Percentiles rank a stretch among this genome's conserved stretches.
These are phyloP conservation scores for Ophion ventricosus DNA, from an alignment of 2,888 invertebrate genomes.

Conservation along the genomic window DNA sequence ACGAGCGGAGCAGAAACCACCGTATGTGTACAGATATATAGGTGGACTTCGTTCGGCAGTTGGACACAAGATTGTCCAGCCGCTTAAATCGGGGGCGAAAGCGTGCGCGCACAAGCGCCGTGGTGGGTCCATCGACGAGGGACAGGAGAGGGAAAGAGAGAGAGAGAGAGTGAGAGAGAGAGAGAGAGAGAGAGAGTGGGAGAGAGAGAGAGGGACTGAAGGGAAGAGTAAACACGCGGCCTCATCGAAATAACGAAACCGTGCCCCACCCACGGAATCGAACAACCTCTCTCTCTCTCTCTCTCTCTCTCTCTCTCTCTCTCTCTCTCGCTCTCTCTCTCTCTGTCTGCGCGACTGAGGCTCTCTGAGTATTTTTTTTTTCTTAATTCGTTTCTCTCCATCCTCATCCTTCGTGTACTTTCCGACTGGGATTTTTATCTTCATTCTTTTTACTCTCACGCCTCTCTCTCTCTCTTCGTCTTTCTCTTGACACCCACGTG, in stretches of 20 bases:
- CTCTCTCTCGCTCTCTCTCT: constrained; percentile 3
- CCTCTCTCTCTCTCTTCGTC: constrained; percentile 24
- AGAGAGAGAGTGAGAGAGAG: background rate
- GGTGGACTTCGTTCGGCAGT: constrained; percentile 36
- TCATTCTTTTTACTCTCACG: constrained; percentile 51
- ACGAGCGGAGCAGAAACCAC: constrained; percentile 30
- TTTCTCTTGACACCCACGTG: constrained; percentile 63
- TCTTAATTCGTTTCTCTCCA: constrained; percentile 49
- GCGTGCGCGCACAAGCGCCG: constrained; percentile 50
- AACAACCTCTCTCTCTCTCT: constrained; percentile 36
- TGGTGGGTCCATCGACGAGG: constrained; percentile 56
- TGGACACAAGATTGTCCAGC: constrained; percentile 19
- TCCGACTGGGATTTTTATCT: constrained; percentile 45
- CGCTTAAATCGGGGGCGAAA: constrained; percentile 40
- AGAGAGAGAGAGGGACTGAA: constrained; percentile 1
- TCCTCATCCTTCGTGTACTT: constrained; percentile 34
- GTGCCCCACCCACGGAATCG: constrained; percentile 57
- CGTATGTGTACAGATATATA: background rate
- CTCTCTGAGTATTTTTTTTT: constrained; percentile 35
- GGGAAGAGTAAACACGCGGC: constrained; percentile 55
- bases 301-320: constrained; percentile 7
- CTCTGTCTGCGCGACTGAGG: constrained; percentile 31
- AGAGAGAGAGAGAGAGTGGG: background rate
- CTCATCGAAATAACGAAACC: constrained; percentile 69
- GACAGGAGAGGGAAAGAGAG: background rate